Conservation (phyloP, 2,797 vertebrate species). For the Aeoliscus strigatus region DNA sequence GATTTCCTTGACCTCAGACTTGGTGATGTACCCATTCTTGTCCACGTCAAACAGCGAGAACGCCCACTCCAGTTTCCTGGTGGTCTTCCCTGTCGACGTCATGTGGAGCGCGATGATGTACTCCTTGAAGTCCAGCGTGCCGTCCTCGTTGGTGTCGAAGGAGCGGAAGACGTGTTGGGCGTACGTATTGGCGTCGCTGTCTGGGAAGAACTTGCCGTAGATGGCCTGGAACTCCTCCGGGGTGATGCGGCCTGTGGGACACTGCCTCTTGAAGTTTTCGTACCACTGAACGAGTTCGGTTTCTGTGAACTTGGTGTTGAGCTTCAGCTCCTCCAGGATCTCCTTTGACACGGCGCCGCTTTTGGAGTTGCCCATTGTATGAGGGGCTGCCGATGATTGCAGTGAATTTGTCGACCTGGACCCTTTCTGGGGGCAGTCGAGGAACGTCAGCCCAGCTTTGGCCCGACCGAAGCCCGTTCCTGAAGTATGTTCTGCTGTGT, state of each 20-base stretch:
- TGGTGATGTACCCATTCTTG: constrained; percentile 82
- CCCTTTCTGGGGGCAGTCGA: no score
- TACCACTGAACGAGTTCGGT: constrained; percentile 78
- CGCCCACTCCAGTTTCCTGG: constrained; percentile 80
- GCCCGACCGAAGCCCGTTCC: no score
- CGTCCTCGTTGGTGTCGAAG: constrained; percentile 81
- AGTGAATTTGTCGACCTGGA: no score
- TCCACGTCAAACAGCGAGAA: constrained; percentile 82
- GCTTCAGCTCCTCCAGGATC: constrained; percentile 81
- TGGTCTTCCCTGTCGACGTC: constrained; percentile 78
- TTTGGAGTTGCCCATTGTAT: constrained; percentile 81
- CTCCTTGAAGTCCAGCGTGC: constrained; percentile 82
- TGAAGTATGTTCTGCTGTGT: no score
- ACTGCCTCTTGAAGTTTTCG: constrained; percentile 80
- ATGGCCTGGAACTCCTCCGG: constrained; percentile 77
- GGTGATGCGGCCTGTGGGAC: constrained; percentile 74
- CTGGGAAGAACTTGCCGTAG: constrained; percentile 77
- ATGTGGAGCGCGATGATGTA: constrained; percentile 83
- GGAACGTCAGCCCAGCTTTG: no score
- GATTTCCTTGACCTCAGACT: constrained; percentile 78
- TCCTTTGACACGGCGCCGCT: constrained; percentile 78
- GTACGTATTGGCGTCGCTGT: constrained; percentile 76
- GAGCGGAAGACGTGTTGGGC: constrained; percentile 80
- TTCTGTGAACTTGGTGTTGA: constrained; percentile 75
- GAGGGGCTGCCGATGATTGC: no score